Evolutionary conservation across 2,888 invertebrate genomes (phyloP), one percentile per base, ranked within the genome.

Genomic region (Parnassius apollo): DNA sequence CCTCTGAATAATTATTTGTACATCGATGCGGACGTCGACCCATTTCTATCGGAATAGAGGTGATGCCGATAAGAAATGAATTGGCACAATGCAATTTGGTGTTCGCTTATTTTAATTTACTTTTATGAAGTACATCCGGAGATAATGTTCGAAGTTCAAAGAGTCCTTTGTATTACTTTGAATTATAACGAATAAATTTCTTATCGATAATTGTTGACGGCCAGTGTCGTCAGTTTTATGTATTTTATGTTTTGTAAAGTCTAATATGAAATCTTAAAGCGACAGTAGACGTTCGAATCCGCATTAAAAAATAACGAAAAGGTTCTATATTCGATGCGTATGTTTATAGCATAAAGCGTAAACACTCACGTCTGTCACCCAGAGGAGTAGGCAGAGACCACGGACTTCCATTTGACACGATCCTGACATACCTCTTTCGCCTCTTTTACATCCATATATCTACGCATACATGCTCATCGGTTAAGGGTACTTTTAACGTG

Each of bases 11-110:
- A 22, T 59, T 44, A 12, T 42, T 57, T 2, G 10, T 53, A 58
- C 60, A 59, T 44, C 66, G 67, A 63, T 56, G 45, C 67, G 65
- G 63, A 53, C 68, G 66, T 62, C 65, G 70, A 68, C 69, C 70
- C 59, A 66, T 57, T 67, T 70, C 44, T 53, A 18, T 10, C 12
- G 42, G 50, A 55, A 54, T 42, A 48, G 46, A 53, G 52, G 48
- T 60, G 25, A 48, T 45, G 46, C 42, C 54, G 59, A 60, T 49
- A 54, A 60, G 46, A 54, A 18, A 18, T 42, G 46, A 54, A 60
- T 35, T 54, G 42, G 59, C 48, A 54, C 54, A 54, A 18, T 48
- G 42, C 54, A 48, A 48, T 60, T 54, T 48, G 18, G 22, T 54
- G 54, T 56, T 56, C 45, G 2, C 48, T 54, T 25, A 9, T 25